phyloP scores from a whole-genome alignment of 2,888 invertebrate species.

The Heliothis peltigera region DNA sequence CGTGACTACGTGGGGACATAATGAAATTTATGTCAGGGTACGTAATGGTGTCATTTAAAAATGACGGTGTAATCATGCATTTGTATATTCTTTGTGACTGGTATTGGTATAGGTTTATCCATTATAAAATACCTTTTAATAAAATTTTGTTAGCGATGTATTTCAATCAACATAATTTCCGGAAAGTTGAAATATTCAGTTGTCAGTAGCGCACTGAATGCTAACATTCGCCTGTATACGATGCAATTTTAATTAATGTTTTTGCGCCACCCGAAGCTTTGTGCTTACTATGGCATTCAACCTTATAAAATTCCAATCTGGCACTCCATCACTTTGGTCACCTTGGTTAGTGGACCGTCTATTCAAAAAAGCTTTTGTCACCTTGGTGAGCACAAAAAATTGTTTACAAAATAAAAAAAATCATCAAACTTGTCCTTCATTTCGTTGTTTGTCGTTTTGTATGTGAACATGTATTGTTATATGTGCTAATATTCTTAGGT shows the following conservation, averaged over 20 bases:
- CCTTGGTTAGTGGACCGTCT: conserved; percentile 7
- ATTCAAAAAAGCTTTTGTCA: conserved; percentile 8
- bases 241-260: background rate
- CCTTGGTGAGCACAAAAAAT: background rate
- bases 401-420: background rate
- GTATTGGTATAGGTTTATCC: background rate
- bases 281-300: background rate
- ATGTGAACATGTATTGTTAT: background rate
- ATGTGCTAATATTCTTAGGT: background rate
- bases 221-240: background rate
- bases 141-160: conserved; percentile 2
- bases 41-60: no score
- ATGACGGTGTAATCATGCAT: conserved; percentile 9
- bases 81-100: background rate
- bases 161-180: conserved; percentile 23
- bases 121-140: background rate
- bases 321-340: conserved; percentile 20
- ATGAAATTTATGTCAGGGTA: no score
- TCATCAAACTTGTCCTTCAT: background rate
- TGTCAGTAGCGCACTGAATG: conserved; percentile 4
- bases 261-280: conserved; percentile 3
- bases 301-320: conserved; percentile 10
- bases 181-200: conserved; percentile 29
- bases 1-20: conserved; percentile 40
- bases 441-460: background rate